Evolutionary conservation across 2,113 vertebrate genomes (phyloP).

Genomic region (Diadophis punctatus): DNA sequence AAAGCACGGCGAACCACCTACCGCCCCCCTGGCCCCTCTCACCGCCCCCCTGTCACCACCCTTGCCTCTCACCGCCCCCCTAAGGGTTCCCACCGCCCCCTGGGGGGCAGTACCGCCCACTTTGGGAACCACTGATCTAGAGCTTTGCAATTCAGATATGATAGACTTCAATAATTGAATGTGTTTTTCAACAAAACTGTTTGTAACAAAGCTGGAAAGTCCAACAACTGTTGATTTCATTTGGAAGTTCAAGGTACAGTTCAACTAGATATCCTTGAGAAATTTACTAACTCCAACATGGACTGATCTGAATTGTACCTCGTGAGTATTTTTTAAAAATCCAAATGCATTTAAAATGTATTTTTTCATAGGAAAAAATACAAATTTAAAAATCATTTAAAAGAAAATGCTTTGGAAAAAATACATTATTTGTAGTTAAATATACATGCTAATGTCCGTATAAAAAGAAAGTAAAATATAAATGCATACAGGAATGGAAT

Average conservation of each 20-base stretch:
- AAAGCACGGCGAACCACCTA: too few relatives aligned
- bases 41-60: too few relatives aligned
- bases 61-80: too few relatives aligned
- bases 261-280: background rate
- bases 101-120: too few relatives aligned
- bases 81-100: too few relatives aligned
- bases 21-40: too few relatives aligned
- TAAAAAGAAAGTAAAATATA: background rate
- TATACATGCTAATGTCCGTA: background rate
- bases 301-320: background rate
- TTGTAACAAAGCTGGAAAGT: background rate
- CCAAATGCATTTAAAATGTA: background rate
- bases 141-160: background rate
- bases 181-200: background rate
- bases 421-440: background rate
- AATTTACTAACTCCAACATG: background rate
- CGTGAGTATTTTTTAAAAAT: background rate
- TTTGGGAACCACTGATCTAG: too few relatives aligned
- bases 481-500: background rate
- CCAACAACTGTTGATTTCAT: background rate
- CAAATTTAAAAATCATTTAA: background rate
- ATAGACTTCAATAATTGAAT: background rate
- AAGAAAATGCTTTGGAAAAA: background rate
- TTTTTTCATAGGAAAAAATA: background rate
- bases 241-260: background rate